Conservation (phyloP, 2,888 invertebrate genomes). For the Drosophila hamatofila region DNA sequence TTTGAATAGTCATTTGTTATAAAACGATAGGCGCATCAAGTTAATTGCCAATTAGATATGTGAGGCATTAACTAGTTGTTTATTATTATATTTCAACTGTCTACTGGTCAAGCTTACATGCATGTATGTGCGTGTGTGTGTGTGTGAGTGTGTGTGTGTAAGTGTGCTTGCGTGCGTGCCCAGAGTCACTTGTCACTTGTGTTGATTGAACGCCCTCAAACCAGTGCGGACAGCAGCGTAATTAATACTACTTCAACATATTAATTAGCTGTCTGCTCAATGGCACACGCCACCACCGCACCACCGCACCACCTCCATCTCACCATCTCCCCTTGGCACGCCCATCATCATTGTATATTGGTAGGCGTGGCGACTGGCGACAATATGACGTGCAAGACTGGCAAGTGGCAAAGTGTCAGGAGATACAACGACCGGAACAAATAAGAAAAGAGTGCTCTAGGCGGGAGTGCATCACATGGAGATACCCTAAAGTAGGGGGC, state of each 20-base stretch:
- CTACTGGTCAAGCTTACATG: not conserved
- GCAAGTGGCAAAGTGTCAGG: not conserved
- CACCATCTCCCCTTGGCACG: not conserved
- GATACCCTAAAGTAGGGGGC: too few species aligned
- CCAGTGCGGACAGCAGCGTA: conserved; percentile 18
- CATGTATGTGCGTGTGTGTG: not conserved
- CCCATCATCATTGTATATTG: not conserved
- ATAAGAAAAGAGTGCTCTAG: too few species aligned
- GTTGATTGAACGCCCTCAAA: conserved; percentile 41
- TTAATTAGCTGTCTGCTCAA: conserved; percentile 17
- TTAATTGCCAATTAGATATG: conserved; percentile 70
- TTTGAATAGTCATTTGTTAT: conserved; percentile 54
- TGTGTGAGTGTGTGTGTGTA: not conserved
- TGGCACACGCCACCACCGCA: not conserved
- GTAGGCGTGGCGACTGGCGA: conserved; percentile 9
- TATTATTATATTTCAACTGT: conserved; percentile 37
- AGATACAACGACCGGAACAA: not conserved
- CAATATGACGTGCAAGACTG: conserved; percentile 7
- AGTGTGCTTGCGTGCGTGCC: conserved; percentile 1
- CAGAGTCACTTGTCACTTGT: conserved; percentile 23
- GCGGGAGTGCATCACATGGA: not conserved
- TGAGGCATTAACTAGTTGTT: conserved; percentile 60
- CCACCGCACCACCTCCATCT: too few species aligned
- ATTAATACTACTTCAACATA: conserved; percentile 33
- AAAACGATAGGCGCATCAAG: conserved; percentile 60